phyloP scores from a whole-genome alignment of 1,140 invertebrate species.

The Drosophila parabipectinata region DNA sequence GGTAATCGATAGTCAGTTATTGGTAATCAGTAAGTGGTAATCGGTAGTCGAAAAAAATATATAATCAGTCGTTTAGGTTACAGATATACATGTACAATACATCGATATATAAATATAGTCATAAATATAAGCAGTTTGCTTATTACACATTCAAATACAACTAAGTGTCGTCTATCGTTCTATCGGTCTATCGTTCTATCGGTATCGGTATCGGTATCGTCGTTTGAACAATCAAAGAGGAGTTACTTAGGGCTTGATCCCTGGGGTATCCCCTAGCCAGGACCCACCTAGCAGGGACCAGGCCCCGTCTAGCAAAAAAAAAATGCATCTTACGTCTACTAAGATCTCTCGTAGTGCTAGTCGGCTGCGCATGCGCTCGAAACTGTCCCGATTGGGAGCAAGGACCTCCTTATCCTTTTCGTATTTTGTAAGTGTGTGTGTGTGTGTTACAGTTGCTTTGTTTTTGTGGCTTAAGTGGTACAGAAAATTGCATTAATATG shows the following conservation, averaged over 20 bases:
- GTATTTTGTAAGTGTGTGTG: constrained; percentile 2
- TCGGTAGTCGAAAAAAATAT: constrained; percentile 54
- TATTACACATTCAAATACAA: constrained; percentile 12
- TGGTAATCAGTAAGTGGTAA: neutral
- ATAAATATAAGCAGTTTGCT: constrained; percentile 31
- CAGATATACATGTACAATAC: constrained; percentile 68
- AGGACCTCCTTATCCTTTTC: constrained; percentile 6
- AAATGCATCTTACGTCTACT: constrained; percentile 32
- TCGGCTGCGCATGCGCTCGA: constrained; percentile 25
- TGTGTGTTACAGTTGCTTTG: constrained; percentile 37
- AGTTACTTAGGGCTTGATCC: constrained; percentile 47
- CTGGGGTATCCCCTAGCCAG: neutral
- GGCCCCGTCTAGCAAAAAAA: constrained; percentile 30
- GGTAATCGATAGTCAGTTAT: too few species aligned
- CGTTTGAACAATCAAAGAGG: constrained; percentile 52
- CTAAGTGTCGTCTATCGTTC: constrained; percentile 17
- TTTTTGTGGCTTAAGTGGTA: constrained; percentile 63
- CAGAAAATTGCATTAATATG: constrained; percentile 75
- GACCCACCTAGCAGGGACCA: neutral
- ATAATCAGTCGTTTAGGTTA: constrained; percentile 80
- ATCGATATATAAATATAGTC: constrained; percentile 63
- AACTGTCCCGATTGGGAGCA: neutral
- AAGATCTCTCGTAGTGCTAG: constrained; percentile 28
- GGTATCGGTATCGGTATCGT: too few species aligned
- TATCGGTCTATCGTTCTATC: too few species aligned